Conservation (phyloP, 2,797 vertebrate genomes). For the Glossophaga mutica region DNA sequence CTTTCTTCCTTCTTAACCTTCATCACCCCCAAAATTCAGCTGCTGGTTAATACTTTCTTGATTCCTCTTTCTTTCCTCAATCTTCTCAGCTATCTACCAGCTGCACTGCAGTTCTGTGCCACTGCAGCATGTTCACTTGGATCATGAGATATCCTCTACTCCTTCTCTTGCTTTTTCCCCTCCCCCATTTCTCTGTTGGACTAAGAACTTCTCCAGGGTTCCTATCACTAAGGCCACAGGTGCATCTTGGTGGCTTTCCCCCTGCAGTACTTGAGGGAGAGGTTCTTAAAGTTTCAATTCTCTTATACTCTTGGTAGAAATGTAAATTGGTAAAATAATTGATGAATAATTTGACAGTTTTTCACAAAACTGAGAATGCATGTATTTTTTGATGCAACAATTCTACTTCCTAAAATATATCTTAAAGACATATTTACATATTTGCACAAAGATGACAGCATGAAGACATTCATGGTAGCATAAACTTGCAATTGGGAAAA, state of each 20-base stretch:
- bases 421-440: neutral
- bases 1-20: neutral
- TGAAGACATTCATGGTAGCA: neutral
- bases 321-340: neutral
- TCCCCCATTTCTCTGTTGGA: neutral
- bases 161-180: neutral
- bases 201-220: neutral
- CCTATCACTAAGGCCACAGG: neutral
- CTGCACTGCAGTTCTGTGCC: neutral
- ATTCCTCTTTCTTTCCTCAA: neutral
- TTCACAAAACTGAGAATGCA: neutral
- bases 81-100: neutral
- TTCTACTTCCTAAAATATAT: neutral
- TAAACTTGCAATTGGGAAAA: neutral
- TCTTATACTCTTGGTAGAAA: neutral
- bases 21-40: neutral
- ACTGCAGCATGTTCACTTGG: neutral
- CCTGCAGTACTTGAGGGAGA: neutral
- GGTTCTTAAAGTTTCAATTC: neutral
- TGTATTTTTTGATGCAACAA: neutral
- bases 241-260: neutral
- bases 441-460: neutral
- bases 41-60: neutral
- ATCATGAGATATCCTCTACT: neutral
- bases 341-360: neutral